Evolutionary conservation across 2,113 vertebrate species (phyloP), one percentile per base, ranked within the genome.

Genomic region (Mohoua ochrocephala): DNA sequence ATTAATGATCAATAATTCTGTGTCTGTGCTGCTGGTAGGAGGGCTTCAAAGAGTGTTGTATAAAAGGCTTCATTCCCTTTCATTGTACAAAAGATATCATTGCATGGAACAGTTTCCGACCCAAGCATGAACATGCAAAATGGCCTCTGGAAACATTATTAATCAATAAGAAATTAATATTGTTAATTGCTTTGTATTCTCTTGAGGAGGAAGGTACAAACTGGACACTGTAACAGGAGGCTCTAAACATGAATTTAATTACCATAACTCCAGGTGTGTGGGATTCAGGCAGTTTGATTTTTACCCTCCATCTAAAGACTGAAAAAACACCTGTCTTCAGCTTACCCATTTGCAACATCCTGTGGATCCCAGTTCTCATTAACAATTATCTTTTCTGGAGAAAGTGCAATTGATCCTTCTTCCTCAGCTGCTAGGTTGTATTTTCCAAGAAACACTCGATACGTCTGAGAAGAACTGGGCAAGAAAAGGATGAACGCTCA

Each of bases 391-490:
- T 97, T 98, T 37, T 97, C 67, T 28, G 99, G 96, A 7, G 42
- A 6, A 47, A 97, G 10, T 11, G 97, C 89, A 73, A 97, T 7
- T 0, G 97, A 98, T 22, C 97, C 97, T 2, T 74, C 0, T 70
- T 99, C 99, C 1, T 9, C 13, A 37, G 56, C 77, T 15, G 82
- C 22, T 41, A 99, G 98, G 97, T 97, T 98, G 70, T 99, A 98
- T 52, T 98, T 98, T 26, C 99, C 99, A 60, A 99, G 67, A 33
- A 84, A 67, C 49, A 99, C 98, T 33, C 97, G 97, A 84, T 99
- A 99, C 41, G 97, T 82, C 47, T 2, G 9, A 60, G 76, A 93
- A 47, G 89, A 94, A 10, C 97, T 98, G 92, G 23, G 68, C 63
- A 50, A 73, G 79, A 30, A 56, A 75, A 49, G 28, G 27, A 35